Base-by-base conservation (phyloP, 2,113 vertebrate species). In the Oreochromis spilurus region DNA sequence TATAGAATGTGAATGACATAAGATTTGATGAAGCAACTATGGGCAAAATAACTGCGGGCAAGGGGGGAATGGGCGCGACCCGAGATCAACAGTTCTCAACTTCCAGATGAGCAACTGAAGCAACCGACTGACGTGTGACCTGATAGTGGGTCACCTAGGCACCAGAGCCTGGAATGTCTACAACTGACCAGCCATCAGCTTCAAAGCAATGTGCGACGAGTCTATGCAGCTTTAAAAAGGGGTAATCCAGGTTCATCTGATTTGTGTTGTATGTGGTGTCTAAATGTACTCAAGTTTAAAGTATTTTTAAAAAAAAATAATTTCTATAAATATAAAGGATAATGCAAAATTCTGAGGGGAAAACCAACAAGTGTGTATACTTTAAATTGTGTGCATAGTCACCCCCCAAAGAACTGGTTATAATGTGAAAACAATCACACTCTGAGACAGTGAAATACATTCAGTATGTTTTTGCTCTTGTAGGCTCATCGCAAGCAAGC, bases 21-120 rank as follows among this genome's bases (percentile, higher is more conserved):
- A 60, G 19, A 65, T 65, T 65, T 65, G 34, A 65, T 65, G 19
- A 65, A 65, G 36, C n/a, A 43, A 70, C 65, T 43, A 70, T 16
- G 38, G 38, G 7, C 36, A 43, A 70, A 70, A 70, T 43, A 70
- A 43, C n/a, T 43, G 1, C 2, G 3, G 65, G 65, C 10, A 43
- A 70, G 36, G 65, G n/a, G 65, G n/a, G 7, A 24, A 70, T 26
- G 38, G 38, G 67, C 5, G 0, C 2, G 2, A 72, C 21, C 38
- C 5, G 67, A 72, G 67, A 72, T 43, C 21, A 43, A 43, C 36
- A 14, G n/a, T 43, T 70, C 65, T 24, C 12, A 45, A 72, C 38
- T 72, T 72, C 38, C 13, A 72, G 21, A 43, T 24, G 21, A 72
- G 21, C 9, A 72, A 45, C 21, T 72, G 38, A 72, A 72, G 21